Evolutionary conservation across 1,140 invertebrate genomes (phyloP).

Genomic region (Globodera rostochiensis): DNA sequence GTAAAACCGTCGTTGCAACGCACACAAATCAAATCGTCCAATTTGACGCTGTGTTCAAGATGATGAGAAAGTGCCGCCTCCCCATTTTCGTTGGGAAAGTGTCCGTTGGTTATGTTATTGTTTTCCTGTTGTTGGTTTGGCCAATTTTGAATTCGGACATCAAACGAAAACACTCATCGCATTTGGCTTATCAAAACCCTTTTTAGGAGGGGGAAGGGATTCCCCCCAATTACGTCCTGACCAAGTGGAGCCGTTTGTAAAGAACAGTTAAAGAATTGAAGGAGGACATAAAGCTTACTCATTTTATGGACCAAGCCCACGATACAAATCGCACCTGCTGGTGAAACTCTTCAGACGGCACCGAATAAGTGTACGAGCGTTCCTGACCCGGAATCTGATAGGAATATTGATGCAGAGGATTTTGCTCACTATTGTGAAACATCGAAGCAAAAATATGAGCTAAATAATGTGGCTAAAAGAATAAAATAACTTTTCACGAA

Average conservation of each 20-base stretch:
- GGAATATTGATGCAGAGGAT: slow-evolving; percentile 27
- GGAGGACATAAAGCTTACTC: too few relatives aligned
- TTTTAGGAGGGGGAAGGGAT: too few relatives aligned
- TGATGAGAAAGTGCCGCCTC: slow-evolving; percentile 21
- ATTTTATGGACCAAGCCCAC: too few relatives aligned
- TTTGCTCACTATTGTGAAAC: slow-evolving; percentile 25
- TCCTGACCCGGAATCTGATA: slow-evolving; percentile 28
- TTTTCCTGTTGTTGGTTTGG: background rate
- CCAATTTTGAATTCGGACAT: too few relatives aligned
- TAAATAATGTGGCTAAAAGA: too few relatives aligned
- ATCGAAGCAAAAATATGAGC: background rate
- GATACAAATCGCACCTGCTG: background rate
- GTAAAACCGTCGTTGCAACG: slow-evolving; percentile 59
- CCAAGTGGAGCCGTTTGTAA: too few relatives aligned
- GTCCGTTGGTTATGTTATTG: background rate
- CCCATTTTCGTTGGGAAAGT: background rate
- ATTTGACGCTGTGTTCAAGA: slow-evolving; percentile 37
- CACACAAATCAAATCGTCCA: slow-evolving; percentile 54
- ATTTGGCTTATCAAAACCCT: too few relatives aligned
- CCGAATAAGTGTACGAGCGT: slow-evolving; percentile 9
- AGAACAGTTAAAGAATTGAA: too few relatives aligned
- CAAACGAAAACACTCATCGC: too few relatives aligned
- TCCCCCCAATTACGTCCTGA: too few relatives aligned
- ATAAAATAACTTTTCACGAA: too few relatives aligned
- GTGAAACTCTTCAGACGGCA: background rate